Conservation (phyloP, 1,140 invertebrate genomes). For the roundworm (Caenorhabditis elegans) region DNA sequence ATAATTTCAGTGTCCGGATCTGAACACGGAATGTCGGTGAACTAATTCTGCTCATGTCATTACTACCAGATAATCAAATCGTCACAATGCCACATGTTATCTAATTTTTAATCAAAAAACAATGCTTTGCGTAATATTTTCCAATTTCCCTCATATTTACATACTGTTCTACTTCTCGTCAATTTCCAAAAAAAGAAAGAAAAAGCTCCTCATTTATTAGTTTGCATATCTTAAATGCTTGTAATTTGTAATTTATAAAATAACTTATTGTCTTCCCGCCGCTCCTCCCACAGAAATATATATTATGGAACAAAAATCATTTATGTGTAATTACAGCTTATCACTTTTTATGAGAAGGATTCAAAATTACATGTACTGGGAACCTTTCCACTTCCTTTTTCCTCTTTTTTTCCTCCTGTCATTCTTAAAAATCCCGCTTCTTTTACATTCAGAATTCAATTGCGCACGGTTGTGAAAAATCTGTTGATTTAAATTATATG, state of each 20-base stretch:
- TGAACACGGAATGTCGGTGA: slow-evolving; percentile 32
- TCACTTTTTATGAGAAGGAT: slow-evolving; percentile 26
- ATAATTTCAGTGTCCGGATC: slow-evolving; percentile 30
- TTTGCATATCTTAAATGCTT: slow-evolving; percentile 18
- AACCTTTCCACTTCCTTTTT: background rate
- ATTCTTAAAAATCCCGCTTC: background rate
- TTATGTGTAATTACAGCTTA: slow-evolving; percentile 14
- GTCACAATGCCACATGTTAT: slow-evolving; percentile 11
- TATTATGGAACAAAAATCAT: background rate
- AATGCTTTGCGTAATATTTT: slow-evolving; percentile 11
- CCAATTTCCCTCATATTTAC: background rate
- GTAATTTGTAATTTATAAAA: background rate
- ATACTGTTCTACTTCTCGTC: background rate
- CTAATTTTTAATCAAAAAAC: background rate
- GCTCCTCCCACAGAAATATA: background rate
- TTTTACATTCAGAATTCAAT: background rate
- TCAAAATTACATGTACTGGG: slow-evolving; percentile 11
- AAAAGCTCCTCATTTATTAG: no score
- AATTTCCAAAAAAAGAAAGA: background rate
- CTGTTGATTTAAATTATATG: background rate
- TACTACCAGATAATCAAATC: slow-evolving; percentile 13
- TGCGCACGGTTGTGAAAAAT: slow-evolving; percentile 14
- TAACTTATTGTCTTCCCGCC: background rate
- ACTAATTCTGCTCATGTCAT: slow-evolving; percentile 31
- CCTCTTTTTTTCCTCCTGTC: background rate